phyloP scores from a whole-genome alignment of 2,888 invertebrate species.

The Allygus modestus region DNA sequence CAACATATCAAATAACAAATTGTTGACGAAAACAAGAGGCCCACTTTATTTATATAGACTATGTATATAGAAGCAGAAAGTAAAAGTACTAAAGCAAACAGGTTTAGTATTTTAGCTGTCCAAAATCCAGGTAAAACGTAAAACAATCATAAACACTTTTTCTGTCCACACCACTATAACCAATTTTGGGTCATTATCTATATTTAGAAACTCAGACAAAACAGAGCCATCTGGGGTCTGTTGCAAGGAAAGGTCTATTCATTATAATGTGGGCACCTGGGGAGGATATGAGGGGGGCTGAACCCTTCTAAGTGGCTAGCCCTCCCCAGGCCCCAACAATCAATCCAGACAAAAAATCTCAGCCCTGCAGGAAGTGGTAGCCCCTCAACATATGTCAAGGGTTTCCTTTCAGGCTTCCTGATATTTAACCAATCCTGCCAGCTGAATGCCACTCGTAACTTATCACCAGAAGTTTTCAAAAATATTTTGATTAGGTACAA shows the following conservation, averaged over 20 bases:
- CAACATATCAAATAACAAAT: too few relatives aligned
- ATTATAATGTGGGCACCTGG: conserved; percentile 34
- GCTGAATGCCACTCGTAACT: neutral
- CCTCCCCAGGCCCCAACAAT: conserved; percentile 22
- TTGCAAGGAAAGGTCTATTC: conserved; percentile 27
- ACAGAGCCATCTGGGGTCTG: conserved; percentile 29
- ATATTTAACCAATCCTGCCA: neutral
- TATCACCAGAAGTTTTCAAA: neutral
- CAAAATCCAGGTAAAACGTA: too few relatives aligned
- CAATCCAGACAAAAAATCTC: conserved; percentile 54
- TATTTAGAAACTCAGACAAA: conserved; percentile 14
- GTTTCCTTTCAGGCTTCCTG: conserved; percentile 38
- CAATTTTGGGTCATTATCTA: conserved; percentile 10
- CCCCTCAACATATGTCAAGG: conserved; percentile 47
- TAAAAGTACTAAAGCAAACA: too few relatives aligned
- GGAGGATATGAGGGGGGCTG: neutral
- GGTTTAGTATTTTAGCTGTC: too few relatives aligned
- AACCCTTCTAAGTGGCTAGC: conserved; percentile 54
- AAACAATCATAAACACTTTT: neutral
- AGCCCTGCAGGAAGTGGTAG: conserved; percentile 47
- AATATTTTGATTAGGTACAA: too few relatives aligned
- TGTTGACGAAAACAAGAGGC: too few relatives aligned
- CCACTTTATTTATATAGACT: too few relatives aligned
- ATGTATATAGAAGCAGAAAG: too few relatives aligned
- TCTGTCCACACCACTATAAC: neutral